phyloP scores from a whole-genome alignment of 2,888 invertebrate genomes.

The Chironomus tentans region DNA sequence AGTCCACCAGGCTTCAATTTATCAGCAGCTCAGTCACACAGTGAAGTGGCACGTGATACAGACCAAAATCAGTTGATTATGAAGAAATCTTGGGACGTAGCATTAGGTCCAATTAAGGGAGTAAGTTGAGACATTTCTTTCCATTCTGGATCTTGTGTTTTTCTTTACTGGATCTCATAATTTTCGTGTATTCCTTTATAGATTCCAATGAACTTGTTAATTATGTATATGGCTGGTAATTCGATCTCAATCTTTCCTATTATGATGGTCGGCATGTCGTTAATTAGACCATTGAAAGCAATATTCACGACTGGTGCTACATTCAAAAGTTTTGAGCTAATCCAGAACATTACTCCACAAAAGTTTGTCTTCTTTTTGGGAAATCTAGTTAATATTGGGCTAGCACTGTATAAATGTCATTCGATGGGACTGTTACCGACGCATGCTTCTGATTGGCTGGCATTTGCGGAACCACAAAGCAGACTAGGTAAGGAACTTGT shows the following conservation, averaged over 20 bases:
- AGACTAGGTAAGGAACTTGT: slow-evolving; percentile 43
- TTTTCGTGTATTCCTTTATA: slow-evolving; percentile 30
- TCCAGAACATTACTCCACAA: slow-evolving; percentile 63
- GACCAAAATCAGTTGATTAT: slow-evolving; percentile 78
- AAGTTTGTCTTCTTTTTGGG: slow-evolving; percentile 90
- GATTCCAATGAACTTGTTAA: slow-evolving; percentile 96
- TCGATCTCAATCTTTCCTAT: slow-evolving; percentile 99
- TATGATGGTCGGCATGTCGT: slow-evolving; percentile 99
- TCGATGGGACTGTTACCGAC: slow-evolving; percentile 96
- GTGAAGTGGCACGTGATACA: slow-evolving; percentile 71
- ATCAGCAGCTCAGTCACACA: slow-evolving; percentile 59
- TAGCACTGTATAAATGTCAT: slow-evolving; percentile 95
- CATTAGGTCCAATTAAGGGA: slow-evolving; percentile 88
- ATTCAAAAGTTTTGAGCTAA: slow-evolving; percentile 90
- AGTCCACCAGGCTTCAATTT: slow-evolving; percentile 80
- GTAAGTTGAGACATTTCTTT: slow-evolving; percentile 36
- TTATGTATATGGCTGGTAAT: slow-evolving; percentile 99
- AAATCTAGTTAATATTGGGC: slow-evolving; percentile 79
- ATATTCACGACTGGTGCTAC: slow-evolving; percentile 81
- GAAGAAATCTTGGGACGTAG: slow-evolving; percentile 95
- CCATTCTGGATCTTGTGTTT: background rate
- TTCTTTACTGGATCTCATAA: background rate
- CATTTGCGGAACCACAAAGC: slow-evolving; percentile 86
- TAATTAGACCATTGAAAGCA: slow-evolving; percentile 92
- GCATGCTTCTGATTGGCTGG: slow-evolving; percentile 96